These are phyloP conservation scores for Steinernema feltiae DNA, from an alignment of 1,140 invertebrate genomes.

Conservation along the genomic window DNA sequence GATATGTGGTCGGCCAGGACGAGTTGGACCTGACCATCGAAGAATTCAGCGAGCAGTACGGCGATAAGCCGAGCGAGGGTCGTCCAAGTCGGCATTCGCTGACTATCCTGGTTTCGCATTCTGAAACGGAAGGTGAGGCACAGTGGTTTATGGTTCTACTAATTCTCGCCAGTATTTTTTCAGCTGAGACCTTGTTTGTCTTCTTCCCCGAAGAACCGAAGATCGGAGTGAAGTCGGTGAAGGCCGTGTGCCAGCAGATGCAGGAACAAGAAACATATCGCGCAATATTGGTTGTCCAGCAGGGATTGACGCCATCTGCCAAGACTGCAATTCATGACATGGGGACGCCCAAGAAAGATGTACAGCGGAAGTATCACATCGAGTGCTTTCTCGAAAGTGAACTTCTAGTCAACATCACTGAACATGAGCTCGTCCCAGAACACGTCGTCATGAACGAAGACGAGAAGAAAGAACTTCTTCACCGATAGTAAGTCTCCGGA, in stretches of 20 bases:
- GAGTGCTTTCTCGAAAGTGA: constrained; percentile 98
- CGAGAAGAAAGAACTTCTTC: constrained; percentile 88
- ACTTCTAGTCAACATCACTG: constrained; percentile 92
- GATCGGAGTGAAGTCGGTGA: constrained; percentile 97
- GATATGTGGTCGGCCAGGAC: constrained; percentile 82
- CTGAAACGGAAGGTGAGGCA: not conserved
- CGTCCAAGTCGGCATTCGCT: constrained; percentile 62
- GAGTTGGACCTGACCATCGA: constrained; percentile 98
- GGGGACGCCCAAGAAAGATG: constrained; percentile 83
- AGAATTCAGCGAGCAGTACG: constrained; percentile 93
- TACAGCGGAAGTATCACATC: constrained; percentile 97
- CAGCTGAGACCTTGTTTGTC: constrained; percentile 96
- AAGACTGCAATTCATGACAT: constrained; percentile 63
- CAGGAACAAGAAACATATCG: constrained; percentile 98
- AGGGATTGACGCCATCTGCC: constrained; percentile 96
- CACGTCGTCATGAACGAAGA: constrained; percentile 91
- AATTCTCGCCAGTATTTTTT: too few relatives aligned
- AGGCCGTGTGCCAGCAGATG: constrained; percentile 97
- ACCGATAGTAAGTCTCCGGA: constrained; percentile 75
- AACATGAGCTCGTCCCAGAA: constrained; percentile 96
- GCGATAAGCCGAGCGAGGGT: constrained; percentile 88
- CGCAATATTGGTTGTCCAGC: constrained; percentile 87
- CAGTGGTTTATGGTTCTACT: constrained; percentile 15
- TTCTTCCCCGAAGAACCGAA: constrained; percentile 99
- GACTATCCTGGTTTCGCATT: not conserved